Evolutionary conservation across 2,888 invertebrate genomes (phyloP).

Genomic region (Baccha elongata): DNA sequence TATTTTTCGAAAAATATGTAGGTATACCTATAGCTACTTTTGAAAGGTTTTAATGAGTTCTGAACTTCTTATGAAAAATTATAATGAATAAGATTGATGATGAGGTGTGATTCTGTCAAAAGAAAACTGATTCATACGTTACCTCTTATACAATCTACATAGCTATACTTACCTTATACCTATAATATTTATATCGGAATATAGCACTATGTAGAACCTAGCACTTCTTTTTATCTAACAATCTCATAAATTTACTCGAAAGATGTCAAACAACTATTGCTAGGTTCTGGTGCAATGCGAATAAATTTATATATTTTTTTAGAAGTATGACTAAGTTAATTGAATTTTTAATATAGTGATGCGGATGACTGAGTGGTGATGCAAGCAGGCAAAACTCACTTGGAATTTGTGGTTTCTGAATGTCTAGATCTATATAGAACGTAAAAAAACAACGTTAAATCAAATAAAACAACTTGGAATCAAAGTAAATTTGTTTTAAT

Average conservation of each 20-base stretch:
- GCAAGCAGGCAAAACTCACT: too few relatives aligned
- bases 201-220: too few relatives aligned
- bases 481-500: too few relatives aligned
- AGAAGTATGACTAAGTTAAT: slow-evolving; percentile 51
- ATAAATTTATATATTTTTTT: slow-evolving; percentile 19
- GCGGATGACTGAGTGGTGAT: slow-evolving; percentile 44
- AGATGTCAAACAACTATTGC: slow-evolving; percentile 34
- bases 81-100: slow-evolving; percentile 33
- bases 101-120: slow-evolving; percentile 27
- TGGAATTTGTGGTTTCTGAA: too few relatives aligned
- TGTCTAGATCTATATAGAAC: too few relatives aligned
- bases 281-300: slow-evolving; percentile 19
- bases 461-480: too few relatives aligned
- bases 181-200: too few relatives aligned
- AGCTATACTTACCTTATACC: too few relatives aligned
- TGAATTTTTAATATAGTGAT: slow-evolving; percentile 40
- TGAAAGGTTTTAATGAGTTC: neutral
- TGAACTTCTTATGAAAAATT: neutral
- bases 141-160: neutral
- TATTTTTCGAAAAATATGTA: too few relatives aligned
- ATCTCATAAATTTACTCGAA: neutral
- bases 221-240: neutral
- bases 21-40: too few relatives aligned
- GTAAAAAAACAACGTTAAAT: too few relatives aligned
- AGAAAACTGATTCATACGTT: slow-evolving; percentile 36